These are phyloP conservation scores for Thunnus thynnus DNA, from an alignment of 2,113 vertebrate genomes.

Conservation along the genomic window DNA sequence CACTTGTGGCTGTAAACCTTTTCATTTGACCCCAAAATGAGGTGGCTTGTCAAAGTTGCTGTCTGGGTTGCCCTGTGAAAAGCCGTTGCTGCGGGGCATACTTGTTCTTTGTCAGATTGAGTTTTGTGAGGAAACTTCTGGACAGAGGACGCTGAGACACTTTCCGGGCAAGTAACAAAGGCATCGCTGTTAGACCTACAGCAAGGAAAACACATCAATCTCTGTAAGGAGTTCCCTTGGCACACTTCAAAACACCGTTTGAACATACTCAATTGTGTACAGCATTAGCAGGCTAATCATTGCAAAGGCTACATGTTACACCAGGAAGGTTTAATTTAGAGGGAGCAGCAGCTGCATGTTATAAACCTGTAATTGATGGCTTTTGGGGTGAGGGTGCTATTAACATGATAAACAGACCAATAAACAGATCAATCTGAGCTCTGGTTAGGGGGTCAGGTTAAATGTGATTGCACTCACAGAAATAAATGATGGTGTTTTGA, in stretches of 20 bases:
- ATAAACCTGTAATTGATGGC: slow-evolving; percentile 43
- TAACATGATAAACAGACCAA: slow-evolving; percentile 42
- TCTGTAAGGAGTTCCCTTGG: slow-evolving; percentile 37
- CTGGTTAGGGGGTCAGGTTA: not conserved
- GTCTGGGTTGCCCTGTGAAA: slow-evolving; percentile 23
- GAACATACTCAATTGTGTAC: slow-evolving; percentile 30
- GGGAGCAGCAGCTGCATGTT: not conserved
- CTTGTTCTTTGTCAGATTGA: slow-evolving; percentile 68
- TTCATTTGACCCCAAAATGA: slow-evolving; percentile 47
- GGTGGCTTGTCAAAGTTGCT: slow-evolving; percentile 11
- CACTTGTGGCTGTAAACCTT: slow-evolving; percentile 39
- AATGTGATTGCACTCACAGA: slow-evolving; percentile 23
- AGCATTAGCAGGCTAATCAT: slow-evolving; percentile 38
- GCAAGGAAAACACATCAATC: slow-evolving; percentile 50
- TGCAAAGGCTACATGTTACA: slow-evolving; percentile 23
- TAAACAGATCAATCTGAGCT: slow-evolving; percentile 32
- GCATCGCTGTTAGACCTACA: slow-evolving; percentile 54
- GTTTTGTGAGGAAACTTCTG: slow-evolving; percentile 57
- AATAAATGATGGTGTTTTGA: slow-evolving; percentile 27
- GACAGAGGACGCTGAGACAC: slow-evolving; percentile 50
- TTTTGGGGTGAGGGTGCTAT: slow-evolving; percentile 7
- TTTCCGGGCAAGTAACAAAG: slow-evolving; percentile 72
- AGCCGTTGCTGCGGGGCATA: slow-evolving; percentile 44
- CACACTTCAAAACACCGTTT: slow-evolving; percentile 35
- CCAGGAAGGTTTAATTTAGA: slow-evolving; percentile 11